Conservation (phyloP, 2,113 vertebrate genomes). For the Vulpes ferrilata region DNA sequence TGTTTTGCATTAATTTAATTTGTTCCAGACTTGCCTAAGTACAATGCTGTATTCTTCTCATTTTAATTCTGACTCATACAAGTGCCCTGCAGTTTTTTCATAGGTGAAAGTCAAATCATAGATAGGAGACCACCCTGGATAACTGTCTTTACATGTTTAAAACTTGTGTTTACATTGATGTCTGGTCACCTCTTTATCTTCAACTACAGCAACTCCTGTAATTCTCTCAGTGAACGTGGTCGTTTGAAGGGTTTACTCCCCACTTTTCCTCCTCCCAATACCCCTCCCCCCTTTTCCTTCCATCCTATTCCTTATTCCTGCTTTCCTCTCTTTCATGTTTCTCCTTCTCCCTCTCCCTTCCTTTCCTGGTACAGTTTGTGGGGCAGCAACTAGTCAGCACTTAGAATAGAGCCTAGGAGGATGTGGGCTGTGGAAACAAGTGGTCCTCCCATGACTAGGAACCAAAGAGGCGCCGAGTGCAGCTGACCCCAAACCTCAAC, state of each 20-base stretch:
- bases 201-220: neutral
- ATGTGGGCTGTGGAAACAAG: neutral
- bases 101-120: neutral
- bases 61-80: conserved; percentile 19
- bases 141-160: neutral
- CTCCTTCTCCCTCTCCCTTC: neutral
- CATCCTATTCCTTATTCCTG: neutral
- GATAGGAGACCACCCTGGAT: neutral
- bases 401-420: neutral
- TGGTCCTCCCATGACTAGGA: neutral
- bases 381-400: neutral
- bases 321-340: neutral
- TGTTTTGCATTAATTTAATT: conserved; percentile 71
- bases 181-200: neutral
- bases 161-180: neutral
- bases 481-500: neutral
- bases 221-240: neutral
- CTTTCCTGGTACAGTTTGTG: neutral
- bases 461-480: neutral
- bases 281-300: neutral
- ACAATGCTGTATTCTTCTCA: neutral
- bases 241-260: fast-evolving
- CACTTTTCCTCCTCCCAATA: too few relatives aligned
- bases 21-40: conserved; percentile 38
- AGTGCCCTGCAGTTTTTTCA: neutral